A percentile compares a stretch with the other conserved stretches of the same genome.
Conservation (phyloP, 2,797 vertebrate genomes). For the Sebastiscus albofasciatus region DNA sequence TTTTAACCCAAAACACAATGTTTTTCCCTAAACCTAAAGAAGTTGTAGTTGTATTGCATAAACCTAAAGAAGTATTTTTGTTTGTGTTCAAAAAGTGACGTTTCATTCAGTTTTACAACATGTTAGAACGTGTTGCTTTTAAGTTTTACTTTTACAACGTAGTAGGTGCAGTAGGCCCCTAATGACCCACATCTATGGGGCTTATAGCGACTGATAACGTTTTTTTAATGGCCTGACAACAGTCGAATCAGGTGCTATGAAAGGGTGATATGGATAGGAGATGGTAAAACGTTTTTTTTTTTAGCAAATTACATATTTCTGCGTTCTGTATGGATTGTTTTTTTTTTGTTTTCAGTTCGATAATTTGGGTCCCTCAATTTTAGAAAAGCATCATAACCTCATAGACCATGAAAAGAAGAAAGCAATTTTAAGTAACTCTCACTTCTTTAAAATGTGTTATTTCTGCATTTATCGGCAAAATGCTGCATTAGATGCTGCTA, state of each 20-base stretch:
- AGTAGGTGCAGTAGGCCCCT: too few relatives aligned
- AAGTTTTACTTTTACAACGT: too few relatives aligned
- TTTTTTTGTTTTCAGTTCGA: not conserved
- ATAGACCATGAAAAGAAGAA: not conserved
- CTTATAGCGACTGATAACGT: too few relatives aligned
- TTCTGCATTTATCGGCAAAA: not conserved
- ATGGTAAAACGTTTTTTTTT: not conserved
- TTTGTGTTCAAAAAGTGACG: too few relatives aligned
- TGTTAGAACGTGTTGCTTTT: too few relatives aligned
- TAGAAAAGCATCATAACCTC: not conserved
- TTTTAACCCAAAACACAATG: too few relatives aligned
- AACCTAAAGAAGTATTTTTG: too few relatives aligned
- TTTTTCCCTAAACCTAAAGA: too few relatives aligned
- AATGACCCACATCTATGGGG: too few relatives aligned
- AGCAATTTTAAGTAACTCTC: not conserved
- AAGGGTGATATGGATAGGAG: not conserved
- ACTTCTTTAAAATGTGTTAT: not conserved
- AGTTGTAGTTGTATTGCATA: too few relatives aligned
- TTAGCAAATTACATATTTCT: not conserved
- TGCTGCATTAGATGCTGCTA: not conserved
- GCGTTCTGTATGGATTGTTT: not conserved
- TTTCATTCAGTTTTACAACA: too few relatives aligned
- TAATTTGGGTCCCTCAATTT: not conserved
- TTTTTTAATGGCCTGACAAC: too few relatives aligned
- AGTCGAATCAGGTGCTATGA: not conserved